phyloP scores from a whole-genome alignment of 1,140 invertebrate species.

The Drosophila busckii region DNA sequence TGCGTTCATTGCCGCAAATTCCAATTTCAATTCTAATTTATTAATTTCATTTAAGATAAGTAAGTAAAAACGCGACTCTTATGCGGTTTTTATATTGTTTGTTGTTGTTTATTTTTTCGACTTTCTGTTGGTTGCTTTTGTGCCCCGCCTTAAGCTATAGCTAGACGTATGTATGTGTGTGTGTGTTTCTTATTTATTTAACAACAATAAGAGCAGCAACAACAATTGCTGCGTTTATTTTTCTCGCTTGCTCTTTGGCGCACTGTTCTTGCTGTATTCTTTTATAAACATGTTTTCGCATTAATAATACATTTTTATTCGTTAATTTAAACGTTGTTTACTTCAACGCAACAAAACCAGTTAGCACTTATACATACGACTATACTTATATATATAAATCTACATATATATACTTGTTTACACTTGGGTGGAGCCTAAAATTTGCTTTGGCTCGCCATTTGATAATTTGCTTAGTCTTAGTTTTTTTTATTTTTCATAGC shows the following conservation, averaged over 20 bases:
- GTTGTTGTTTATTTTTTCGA: constrained; percentile 23
- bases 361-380: constrained; percentile 41
- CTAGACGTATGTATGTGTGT: constrained; percentile 10
- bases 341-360: constrained; percentile 54
- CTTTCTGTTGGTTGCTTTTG: constrained; percentile 17
- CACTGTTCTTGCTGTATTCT: constrained; percentile 27
- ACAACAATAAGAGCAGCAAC: constrained; percentile 16
- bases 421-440: constrained; percentile 64
- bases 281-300: constrained; percentile 73
- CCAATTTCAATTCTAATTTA: constrained; percentile 59
- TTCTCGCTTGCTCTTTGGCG: constrained; percentile 15
- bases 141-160: constrained; percentile 49
- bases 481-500: no score
- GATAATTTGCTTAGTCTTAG: no score
- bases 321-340: constrained; percentile 72
- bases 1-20: constrained; percentile 14
- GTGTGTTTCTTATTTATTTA: constrained; percentile 34
- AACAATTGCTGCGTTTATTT: constrained; percentile 44
- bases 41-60: constrained; percentile 63
- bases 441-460: constrained; percentile 17
- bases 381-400: constrained; percentile 4
- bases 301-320: constrained; percentile 77
- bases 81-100: constrained; percentile 25
- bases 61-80: no score
- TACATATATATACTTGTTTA: constrained; percentile 4